Base-by-base conservation (phyloP, 2,888 invertebrate species). In the Lapara coniferarum region DNA sequence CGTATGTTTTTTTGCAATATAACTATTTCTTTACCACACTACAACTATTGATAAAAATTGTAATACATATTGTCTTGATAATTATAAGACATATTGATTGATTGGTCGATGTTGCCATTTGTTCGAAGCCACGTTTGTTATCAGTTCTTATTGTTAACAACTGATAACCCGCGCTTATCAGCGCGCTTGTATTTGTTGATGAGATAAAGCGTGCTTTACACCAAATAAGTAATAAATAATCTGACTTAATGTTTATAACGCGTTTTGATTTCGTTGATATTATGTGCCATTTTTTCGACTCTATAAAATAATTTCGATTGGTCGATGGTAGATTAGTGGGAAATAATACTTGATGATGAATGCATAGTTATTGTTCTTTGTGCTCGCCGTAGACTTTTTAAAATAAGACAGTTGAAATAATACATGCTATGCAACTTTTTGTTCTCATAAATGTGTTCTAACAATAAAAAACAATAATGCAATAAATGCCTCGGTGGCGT, bases 151-250 rank as follows among this genome's bases (percentile, higher is more conserved):
- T 63, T 63, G 49, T 63, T 63, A 49, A 49, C 25, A 63, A 63
- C 46, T 49, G 63, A 63, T 63, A 63, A 19, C 63, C 49, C 49
- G 46, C 19, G 25, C 37, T 49, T 63, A 63, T 63, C 63, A 19
- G 13, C 30, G 30, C 57, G 63, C 49, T 19, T 49, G 19, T 63
- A 16, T 63, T 46, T 30, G 30, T 57, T 37, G 57, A 13, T 37
- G 30, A 57, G 49, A 63, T 63, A 63, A 16, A 19, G 6, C 46
- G 12, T 19, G 19, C 63, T 63, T 16, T 12, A 49, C 63, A 19
- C 63, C 49, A 13, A 63, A 63, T 63, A 49, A 63, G 13, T 63
- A 13, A 63, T 63, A 59, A 13, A 63, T 63, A 59, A 59, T 19
- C 10, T 19, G 46, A 63, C 46, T 63, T 63, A 46, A 63, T 63